Percentiles rank a stretch among this genome's conserved stretches.
These are phyloP conservation scores for Sapayoa aenigma DNA, from an alignment of 2,113 vertebrate genomes.

Conservation along the genomic window DNA sequence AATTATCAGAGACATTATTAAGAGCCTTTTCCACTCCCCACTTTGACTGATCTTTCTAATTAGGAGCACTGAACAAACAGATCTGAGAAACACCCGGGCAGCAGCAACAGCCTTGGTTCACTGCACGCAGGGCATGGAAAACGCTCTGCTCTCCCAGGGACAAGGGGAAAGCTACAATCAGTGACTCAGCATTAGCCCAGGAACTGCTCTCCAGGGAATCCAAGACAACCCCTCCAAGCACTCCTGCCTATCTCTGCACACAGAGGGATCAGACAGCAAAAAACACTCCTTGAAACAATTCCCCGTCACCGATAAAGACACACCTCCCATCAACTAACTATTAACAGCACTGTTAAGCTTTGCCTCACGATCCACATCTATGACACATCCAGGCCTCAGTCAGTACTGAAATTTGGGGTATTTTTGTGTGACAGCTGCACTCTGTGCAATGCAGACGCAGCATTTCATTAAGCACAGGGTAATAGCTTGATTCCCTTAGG, in stretches of 20 bases:
- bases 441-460: background rate
- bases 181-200: background rate
- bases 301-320: background rate
- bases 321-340: background rate
- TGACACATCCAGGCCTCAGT: background rate
- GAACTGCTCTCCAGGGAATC: background rate
- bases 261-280: background rate
- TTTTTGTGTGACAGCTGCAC: background rate
- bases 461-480: constrained; percentile 14
- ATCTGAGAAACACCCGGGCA: background rate
- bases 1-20: background rate
- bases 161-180: background rate
- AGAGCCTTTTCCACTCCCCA: background rate
- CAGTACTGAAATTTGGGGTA: background rate
- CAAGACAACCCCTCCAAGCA: background rate
- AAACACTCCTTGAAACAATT: background rate
- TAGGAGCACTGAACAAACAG: background rate
- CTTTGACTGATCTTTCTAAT: background rate
- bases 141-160: background rate
- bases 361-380: background rate
- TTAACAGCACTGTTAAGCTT: background rate
- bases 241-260: background rate
- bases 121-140: background rate
- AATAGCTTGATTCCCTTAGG: constrained; percentile 15
- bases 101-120: background rate